Evolutionary conservation across 2,113 vertebrate genomes (phyloP).

Genomic region (Hydrochoerus hydrochaeris): DNA sequence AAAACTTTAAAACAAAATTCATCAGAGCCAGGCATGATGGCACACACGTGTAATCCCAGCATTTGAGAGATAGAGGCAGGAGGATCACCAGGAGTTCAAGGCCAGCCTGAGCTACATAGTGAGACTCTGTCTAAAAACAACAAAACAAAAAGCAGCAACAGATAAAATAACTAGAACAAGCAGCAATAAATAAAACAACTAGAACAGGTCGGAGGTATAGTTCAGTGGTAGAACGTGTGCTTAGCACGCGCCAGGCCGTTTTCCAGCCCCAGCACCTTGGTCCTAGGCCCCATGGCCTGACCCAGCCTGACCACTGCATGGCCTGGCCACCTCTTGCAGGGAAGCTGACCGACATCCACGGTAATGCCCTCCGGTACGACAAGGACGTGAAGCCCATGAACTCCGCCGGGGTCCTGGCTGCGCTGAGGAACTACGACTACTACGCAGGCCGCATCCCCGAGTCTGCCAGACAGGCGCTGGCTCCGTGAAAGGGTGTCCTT

Average conservation of each 20-base stretch:
- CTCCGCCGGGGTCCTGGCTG: constrained; percentile 94
- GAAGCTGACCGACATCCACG: constrained; percentile 95
- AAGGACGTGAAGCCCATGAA: constrained; percentile 98
- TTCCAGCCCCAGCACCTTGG: background rate
- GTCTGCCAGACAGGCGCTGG: constrained; percentile 91
- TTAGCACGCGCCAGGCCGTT: background rate
- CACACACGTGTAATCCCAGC: background rate
- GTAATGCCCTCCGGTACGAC: constrained; percentile 92
- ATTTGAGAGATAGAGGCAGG: background rate
- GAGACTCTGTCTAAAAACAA: background rate
- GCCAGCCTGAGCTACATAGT: background rate
- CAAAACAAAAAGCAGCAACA: no score
- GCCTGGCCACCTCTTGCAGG: constrained; percentile 83
- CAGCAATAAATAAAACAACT: background rate
- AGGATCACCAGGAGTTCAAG: background rate
- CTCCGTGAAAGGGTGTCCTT: constrained; percentile 80
- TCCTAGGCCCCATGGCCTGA: background rate
- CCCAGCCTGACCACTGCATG: background rate
- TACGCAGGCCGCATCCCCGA: constrained; percentile 93
- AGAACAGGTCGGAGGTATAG: no score
- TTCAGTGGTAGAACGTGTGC: background rate
- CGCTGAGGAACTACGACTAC: constrained; percentile 93
- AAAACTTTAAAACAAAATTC: background rate
- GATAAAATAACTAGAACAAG: no score
- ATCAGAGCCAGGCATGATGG: background rate